Conservation (phyloP, 2,888 invertebrate species). For the Rhodophaea formosa region DNA sequence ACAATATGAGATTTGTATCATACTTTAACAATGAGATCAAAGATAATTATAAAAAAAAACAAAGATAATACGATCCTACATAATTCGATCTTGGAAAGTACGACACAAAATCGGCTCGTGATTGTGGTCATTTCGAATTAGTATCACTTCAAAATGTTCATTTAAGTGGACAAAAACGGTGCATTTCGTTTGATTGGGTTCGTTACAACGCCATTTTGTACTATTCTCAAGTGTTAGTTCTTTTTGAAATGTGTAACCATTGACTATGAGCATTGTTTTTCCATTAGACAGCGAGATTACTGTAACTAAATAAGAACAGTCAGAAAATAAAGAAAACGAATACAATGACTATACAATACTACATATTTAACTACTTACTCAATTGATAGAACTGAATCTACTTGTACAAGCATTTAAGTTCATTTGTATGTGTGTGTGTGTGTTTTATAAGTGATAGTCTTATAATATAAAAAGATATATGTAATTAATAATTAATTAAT, state of each 20-base stretch:
- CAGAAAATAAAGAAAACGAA: not conserved
- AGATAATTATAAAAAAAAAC: not conserved
- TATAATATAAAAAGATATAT: too few relatives aligned
- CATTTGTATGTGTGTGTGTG: too few relatives aligned
- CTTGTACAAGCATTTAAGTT: too few relatives aligned
- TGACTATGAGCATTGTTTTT: constrained; percentile 57
- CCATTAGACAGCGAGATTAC: constrained; percentile 60
- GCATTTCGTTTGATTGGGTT: constrained; percentile 51
- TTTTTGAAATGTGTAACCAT: constrained; percentile 62
- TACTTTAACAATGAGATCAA: not conserved
- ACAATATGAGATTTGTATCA: not conserved
- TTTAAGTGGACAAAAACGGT: constrained; percentile 59
- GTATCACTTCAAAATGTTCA: constrained; percentile 55
- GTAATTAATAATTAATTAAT: too few relatives aligned
- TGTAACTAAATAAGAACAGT: constrained; percentile 51
- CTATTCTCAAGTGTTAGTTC: constrained; percentile 46
- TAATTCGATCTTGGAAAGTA: constrained; percentile 56
- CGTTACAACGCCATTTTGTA: constrained; percentile 60
- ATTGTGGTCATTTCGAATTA: constrained; percentile 52
- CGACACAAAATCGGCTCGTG: constrained; percentile 61
- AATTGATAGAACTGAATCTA: not conserved
- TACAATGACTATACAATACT: not conserved
- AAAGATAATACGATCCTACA: constrained; percentile 34
- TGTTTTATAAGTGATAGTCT: too few relatives aligned
- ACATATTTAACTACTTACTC: not conserved